Evolutionary conservation across 1,140 invertebrate species (phyloP).

Genomic region (Lordiphosa clarofinis): DNA sequence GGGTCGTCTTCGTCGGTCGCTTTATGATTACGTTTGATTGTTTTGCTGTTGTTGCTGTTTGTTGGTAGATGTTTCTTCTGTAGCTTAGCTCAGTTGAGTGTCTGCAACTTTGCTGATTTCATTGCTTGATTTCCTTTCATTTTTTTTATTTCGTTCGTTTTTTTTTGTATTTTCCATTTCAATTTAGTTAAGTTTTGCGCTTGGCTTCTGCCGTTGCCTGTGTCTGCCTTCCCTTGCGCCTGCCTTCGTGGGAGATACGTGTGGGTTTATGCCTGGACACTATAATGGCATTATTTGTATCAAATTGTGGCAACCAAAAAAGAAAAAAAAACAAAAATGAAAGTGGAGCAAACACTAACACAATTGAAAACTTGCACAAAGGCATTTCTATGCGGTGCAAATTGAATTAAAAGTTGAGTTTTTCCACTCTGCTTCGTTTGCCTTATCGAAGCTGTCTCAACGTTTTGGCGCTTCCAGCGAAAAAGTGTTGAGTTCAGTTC

Average conservation of each 20-base stretch:
- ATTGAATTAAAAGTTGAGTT: constrained; percentile 66
- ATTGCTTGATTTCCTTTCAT: constrained; percentile 31
- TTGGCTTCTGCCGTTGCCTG: constrained; percentile 14
- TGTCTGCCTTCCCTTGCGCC: constrained; percentile 3
- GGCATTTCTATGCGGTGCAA: constrained; percentile 49
- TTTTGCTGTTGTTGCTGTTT: constrained; percentile 32
- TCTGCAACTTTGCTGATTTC: constrained; percentile 66
- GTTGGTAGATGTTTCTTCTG: constrained; percentile 10
- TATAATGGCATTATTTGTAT: constrained; percentile 70
- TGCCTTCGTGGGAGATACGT: constrained; percentile 26
- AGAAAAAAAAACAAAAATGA: constrained; percentile 31
- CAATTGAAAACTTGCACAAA: constrained; percentile 65
- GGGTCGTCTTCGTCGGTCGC: constrained; percentile 6
- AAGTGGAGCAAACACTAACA: constrained; percentile 58
- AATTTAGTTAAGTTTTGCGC: constrained; percentile 46
- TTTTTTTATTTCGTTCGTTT: constrained; percentile 19
- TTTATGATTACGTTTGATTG: constrained; percentile 50
- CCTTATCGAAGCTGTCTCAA: constrained; percentile 60
- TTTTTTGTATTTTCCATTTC: constrained; percentile 45
- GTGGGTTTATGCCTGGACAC: constrained; percentile 49
- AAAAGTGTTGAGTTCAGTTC: constrained; percentile 32
- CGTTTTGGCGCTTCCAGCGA: constrained; percentile 23
- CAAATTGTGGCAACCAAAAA: constrained; percentile 60
- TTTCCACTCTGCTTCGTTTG: constrained; percentile 11
- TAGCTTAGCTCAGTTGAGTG: constrained; percentile 38